phyloP scores from a whole-genome alignment of 1,140 invertebrate species.

The Zeugodacus cucurbitae region DNA sequence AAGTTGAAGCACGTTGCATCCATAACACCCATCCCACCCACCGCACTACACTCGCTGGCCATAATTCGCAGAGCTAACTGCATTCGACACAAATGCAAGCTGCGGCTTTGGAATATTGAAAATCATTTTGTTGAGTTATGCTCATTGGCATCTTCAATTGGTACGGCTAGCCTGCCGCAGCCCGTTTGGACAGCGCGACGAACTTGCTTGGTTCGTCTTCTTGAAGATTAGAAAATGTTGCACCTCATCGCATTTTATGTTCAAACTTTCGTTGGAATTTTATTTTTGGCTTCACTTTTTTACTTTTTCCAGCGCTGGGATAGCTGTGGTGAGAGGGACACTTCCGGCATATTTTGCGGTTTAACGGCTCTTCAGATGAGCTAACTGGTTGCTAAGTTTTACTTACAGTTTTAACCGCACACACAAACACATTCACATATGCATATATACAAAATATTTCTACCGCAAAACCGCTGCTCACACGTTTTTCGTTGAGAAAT shows the following conservation, averaged over 20 bases:
- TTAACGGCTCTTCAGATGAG: neutral
- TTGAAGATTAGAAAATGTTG: neutral
- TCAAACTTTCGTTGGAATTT: neutral
- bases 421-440: neutral
- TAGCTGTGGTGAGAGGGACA: neutral
- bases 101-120: neutral
- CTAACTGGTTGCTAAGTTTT: neutral
- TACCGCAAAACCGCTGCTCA: neutral
- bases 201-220: neutral
- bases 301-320: neutral
- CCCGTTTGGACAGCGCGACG: neutral
- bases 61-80: neutral
- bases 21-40: slow-evolving; percentile 6
- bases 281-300: neutral
- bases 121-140: neutral
- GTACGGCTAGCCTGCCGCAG: neutral
- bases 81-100: neutral
- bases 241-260: slow-evolving; percentile 2
- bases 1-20: neutral
- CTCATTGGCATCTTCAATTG: neutral
- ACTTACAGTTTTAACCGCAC: neutral
- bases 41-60: neutral
- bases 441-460: neutral
- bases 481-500: neutral
- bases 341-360: slow-evolving; percentile 20